These are phyloP conservation scores for Thymelicus acteon DNA, from an alignment of 2,888 invertebrate species.

Conservation along the genomic window DNA sequence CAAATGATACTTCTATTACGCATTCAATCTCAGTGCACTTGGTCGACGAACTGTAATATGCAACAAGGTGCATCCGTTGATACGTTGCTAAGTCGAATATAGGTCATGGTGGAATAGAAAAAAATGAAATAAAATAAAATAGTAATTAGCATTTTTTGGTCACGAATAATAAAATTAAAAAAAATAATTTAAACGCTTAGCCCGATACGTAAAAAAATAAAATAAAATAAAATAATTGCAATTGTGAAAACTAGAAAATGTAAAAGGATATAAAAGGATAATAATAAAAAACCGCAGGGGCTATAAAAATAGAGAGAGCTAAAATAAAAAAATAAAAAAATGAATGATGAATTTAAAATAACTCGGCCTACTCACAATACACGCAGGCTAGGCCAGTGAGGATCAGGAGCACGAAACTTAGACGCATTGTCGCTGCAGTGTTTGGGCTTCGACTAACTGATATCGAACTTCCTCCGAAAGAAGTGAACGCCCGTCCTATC, in stretches of 20 bases:
- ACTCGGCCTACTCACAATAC: constrained; percentile 54
- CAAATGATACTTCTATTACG: constrained; percentile 1
- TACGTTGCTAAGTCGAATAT: constrained; percentile 13
- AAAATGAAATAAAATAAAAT: neutral
- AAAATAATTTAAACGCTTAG: no score
- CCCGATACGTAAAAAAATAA: no score
- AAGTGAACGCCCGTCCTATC: constrained; percentile 72
- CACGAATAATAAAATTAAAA: no score
- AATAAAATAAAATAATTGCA: no score
- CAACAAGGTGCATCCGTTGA: constrained; percentile 22
- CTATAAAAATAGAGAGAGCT: no score
- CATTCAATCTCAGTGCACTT: constrained; percentile 16
- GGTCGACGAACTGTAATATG: constrained; percentile 24
- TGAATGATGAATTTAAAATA: constrained; percentile 2
- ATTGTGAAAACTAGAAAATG: no score
- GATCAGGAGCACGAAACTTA: constrained; percentile 44
- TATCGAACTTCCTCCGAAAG: constrained; percentile 61
- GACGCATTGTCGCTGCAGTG: constrained; percentile 47
- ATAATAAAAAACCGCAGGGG: no score
- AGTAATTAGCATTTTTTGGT: no score
- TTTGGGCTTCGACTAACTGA: constrained; percentile 44
- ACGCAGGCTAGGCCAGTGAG: constrained; percentile 49
- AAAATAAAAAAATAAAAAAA: no score
- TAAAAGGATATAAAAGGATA: no score
- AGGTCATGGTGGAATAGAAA: neutral